Percentiles rank a stretch among this genome's conserved stretches.
Conservation (phyloP, 2,797 vertebrate genomes). For the Cuculus canorus region DNA sequence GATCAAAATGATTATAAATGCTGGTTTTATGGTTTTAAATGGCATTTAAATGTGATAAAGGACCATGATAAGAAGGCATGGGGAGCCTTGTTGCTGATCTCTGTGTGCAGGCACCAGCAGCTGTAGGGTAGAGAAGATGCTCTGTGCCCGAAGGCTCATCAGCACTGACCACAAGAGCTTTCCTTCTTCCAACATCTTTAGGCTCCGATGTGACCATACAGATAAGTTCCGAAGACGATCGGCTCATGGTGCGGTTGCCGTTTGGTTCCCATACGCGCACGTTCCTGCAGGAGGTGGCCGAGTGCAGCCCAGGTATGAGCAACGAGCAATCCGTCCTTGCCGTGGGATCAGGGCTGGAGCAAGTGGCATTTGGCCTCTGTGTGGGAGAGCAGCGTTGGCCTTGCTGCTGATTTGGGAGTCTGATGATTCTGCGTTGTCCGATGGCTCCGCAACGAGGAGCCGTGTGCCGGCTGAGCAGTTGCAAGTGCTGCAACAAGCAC, state of each 20-base stretch:
- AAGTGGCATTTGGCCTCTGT: neutral
- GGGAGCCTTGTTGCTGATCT: neutral
- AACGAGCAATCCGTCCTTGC: too few species aligned
- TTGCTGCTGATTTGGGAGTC: too few species aligned
- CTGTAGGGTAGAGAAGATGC: fast-evolving
- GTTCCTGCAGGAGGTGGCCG: slow-evolving; percentile 78
- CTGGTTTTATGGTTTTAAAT: neutral
- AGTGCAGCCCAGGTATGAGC: slow-evolving; percentile 1
- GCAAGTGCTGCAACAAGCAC: too few species aligned
- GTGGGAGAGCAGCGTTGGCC: neutral
- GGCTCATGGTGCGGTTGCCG: slow-evolving; percentile 83
- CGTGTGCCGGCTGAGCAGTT: too few species aligned
- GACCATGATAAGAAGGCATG: fast-evolving
- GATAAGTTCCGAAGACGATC: slow-evolving; percentile 77
- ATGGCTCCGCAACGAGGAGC: too few species aligned
- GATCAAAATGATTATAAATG: fast-evolving
- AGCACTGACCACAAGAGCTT: neutral
- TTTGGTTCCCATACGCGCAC: slow-evolving; percentile 90
- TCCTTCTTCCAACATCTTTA: slow-evolving; percentile 29
- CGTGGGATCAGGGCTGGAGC: too few species aligned
- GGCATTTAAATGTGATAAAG: neutral
- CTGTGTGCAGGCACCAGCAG: fast-evolving
- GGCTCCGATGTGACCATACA: slow-evolving; percentile 88
- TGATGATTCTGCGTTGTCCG: too few species aligned
- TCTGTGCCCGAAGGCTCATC: neutral